Base-by-base conservation (phyloP, 1,140 invertebrate genomes). In the Drosophila nigrodunni region DNA sequence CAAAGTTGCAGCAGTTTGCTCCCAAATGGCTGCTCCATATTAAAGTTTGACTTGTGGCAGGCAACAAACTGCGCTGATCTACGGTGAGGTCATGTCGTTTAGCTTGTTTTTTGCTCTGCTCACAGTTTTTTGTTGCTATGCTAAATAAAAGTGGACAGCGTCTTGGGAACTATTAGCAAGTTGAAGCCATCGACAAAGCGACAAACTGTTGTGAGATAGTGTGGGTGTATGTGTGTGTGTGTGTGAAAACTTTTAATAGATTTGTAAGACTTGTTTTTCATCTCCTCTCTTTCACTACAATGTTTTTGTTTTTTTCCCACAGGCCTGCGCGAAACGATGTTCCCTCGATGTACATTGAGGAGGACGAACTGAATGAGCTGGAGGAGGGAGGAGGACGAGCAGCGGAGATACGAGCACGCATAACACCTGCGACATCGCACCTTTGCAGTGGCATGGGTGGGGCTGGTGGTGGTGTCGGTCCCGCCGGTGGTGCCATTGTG, bases 291-390 rank as follows among this genome's bases (percentile, higher is more conserved):
- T 5, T 7, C 25, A 25, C 25, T 25, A 25, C 0, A 25, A 25
- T 25, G 10, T 7, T 18, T 39, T 35, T 54, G 70, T 13, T 15
- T 58, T 74, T 7, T 68, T 41, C 58, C 61, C 39, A 39, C 74
- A 92, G 92, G 73, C 92, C 91, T 9, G 88, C 90, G 34, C 80
- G 92, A 57, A 92, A 77, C 52, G 92, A 92, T 83, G 92, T 92
- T 41, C 92, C 92, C 62, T 92, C 91, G 41, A 92, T 92, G 92
- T 92, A 92, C 69, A 91, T 92, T 41, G 92, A 92, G 73, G 92
- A 92, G 73, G 92, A 92, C 8, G 92, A 88, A 58, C 78, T 92
- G 46, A 88, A 88, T 50, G 91, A 92, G 30, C 85, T 92, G 69
- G 91, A 92, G 62, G 86, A 91, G 60, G 79, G 89, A 35, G 78